phyloP scores from a whole-genome alignment of 2,113 vertebrate species.

The Prinia subflava region DNA sequence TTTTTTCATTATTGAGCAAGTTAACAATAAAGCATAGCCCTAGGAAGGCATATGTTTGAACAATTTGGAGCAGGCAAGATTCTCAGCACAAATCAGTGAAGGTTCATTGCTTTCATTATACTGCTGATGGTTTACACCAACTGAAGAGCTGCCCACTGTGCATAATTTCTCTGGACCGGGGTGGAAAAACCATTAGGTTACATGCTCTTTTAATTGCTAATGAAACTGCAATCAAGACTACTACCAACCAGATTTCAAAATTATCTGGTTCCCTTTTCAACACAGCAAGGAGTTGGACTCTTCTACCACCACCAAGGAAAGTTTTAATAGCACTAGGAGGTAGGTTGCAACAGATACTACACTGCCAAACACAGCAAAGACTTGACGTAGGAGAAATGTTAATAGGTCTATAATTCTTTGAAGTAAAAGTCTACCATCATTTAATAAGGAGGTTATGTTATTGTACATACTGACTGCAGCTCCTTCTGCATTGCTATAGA shows the following conservation, averaged over 20 bases:
- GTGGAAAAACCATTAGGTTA: slow-evolving; percentile 43
- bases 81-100: slow-evolving; percentile 41
- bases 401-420: slow-evolving; percentile 23
- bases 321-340: not conserved
- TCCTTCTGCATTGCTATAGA: slow-evolving; percentile 26
- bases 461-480: not conserved
- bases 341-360: not conserved
- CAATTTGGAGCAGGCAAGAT: slow-evolving; percentile 5
- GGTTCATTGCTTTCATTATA: slow-evolving; percentile 52
- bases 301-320: not conserved
- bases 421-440: slow-evolving; percentile 24
- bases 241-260: slow-evolving; percentile 21
- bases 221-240: slow-evolving; percentile 42
- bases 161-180: not conserved
- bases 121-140: slow-evolving; percentile 2
- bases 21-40: slow-evolving; percentile 9
- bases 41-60: slow-evolving; percentile 18
- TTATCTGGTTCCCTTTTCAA: not conserved
- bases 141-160: slow-evolving; percentile 59
- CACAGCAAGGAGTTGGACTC: not conserved
- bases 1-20: slow-evolving; percentile 22
- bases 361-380: not conserved
- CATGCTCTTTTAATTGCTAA: slow-evolving; percentile 59
- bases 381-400: not conserved
- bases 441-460: slow-evolving; percentile 17